Conservation (phyloP, 2,113 vertebrate genomes). For the Thinocorus orbignyianus region DNA sequence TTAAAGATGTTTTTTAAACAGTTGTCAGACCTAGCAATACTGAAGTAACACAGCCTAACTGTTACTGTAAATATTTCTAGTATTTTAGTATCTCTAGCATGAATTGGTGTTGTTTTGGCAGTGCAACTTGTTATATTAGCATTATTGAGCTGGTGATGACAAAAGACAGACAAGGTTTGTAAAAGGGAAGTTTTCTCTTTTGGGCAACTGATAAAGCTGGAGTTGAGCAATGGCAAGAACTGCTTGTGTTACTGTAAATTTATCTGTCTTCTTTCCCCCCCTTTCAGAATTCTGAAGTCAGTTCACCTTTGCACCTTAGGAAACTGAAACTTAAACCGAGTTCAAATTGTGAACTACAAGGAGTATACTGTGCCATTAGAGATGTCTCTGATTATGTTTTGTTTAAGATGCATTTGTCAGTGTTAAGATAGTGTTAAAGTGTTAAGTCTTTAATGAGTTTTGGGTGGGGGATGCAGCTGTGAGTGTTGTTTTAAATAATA, state of each 20-base stretch:
- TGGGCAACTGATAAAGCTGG: not conserved
- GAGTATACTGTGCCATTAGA: not conserved
- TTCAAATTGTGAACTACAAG: not conserved
- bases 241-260: not conserved
- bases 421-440: not conserved
- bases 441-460: not conserved
- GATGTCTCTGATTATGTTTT: not conserved
- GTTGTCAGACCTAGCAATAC: not conserved
- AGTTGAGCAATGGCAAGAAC: not conserved
- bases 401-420: not conserved
- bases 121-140: not conserved
- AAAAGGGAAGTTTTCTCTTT: not conserved
- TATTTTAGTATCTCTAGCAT: not conserved
- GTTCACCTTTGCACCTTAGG: not conserved
- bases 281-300: not conserved
- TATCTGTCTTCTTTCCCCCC: not conserved
- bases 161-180: not conserved
- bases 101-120: not conserved
- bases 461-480: not conserved
- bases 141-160: not conserved
- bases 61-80: slow-evolving; percentile 16
- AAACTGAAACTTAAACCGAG: not conserved
- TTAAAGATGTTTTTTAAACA: not conserved
- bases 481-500: not conserved
- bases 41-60: not conserved